phyloP scores from a whole-genome alignment of 2,888 invertebrate species.

The Nineta flava region DNA sequence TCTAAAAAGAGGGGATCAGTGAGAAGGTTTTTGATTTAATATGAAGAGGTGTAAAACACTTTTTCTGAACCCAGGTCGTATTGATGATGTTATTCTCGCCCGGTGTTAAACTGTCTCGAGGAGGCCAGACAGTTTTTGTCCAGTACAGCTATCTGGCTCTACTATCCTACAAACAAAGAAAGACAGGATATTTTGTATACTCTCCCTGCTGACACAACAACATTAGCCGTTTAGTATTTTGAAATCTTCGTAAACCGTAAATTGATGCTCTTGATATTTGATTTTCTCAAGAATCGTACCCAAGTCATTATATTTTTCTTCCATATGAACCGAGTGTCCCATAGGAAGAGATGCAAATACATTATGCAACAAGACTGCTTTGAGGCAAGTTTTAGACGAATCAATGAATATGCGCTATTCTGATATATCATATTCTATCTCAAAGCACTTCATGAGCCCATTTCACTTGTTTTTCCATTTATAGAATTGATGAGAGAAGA shows the following conservation, averaged over 20 bases:
- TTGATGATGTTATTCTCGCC: constrained; percentile 11
- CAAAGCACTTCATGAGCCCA: constrained; percentile 13
- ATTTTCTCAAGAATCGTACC: constrained; percentile 6
- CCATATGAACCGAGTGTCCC: too few relatives aligned
- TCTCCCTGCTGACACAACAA: constrained; percentile 16
- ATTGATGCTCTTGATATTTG: constrained; percentile 7
- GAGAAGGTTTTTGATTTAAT: too few relatives aligned
- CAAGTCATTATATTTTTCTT: constrained; percentile 12
- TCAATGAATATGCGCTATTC: constrained; percentile 14
- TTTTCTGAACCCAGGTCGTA: constrained; percentile 10
- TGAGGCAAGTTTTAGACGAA: constrained; percentile 12
- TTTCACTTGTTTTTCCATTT: constrained; percentile 13
- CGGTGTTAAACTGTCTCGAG: constrained; percentile 4
- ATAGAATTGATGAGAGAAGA: too few relatives aligned
- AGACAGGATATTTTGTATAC: constrained; percentile 16
- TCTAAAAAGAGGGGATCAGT: neutral
- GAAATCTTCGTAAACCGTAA: constrained; percentile 15
- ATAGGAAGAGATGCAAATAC: constrained; percentile 17
- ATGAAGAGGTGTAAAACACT: constrained; percentile 11
- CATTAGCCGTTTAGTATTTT: constrained; percentile 19
- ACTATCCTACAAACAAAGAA: constrained; percentile 16
- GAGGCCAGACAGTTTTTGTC: too few relatives aligned
- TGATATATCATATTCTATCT: constrained; percentile 9
- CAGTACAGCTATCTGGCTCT: constrained; percentile 13
- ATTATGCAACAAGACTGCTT: constrained; percentile 15